A percentile compares a stretch with the other conserved stretches of the same genome.
phyloP scores from a whole-genome alignment of 2,113 vertebrate genomes.

The Fregetta grallaria region DNA sequence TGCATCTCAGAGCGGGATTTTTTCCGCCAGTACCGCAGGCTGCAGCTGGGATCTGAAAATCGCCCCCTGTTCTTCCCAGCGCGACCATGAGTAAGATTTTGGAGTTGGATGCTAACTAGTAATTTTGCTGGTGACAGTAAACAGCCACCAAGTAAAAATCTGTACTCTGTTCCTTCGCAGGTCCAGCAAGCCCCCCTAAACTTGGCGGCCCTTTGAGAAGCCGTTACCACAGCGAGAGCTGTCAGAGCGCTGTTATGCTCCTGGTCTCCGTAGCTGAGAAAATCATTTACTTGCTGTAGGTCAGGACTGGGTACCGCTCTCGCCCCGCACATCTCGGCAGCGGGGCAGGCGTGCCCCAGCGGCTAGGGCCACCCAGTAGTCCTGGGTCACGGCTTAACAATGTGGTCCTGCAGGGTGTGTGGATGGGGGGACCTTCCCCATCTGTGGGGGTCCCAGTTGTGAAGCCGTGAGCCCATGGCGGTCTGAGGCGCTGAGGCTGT shows the following conservation, averaged over 20 bases:
- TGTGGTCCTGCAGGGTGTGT: not conserved
- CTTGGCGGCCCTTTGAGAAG: not conserved
- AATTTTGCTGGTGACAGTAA: not conserved
- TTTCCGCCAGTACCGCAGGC: not conserved
- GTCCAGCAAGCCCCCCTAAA: not conserved
- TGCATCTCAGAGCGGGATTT: not conserved
- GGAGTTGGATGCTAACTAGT: not conserved
- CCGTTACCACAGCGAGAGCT: accelerated
- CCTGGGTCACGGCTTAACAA: accelerated
- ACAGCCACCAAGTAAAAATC: not conserved
- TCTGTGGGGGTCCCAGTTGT: not conserved
- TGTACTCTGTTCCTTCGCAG: not conserved
- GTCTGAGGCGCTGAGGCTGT: not conserved
- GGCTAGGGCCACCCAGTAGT: not conserved
- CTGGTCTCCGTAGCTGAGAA: not conserved
- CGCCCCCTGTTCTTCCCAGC: not conserved
- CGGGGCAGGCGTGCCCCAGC: not conserved
- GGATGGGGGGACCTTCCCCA: not conserved
- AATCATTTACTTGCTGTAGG: too few species aligned
- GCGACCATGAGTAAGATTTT: not conserved
- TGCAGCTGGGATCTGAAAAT: not conserved
- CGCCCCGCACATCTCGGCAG: accelerated
- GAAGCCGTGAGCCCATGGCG: not conserved
- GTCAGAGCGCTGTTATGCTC: accelerated
- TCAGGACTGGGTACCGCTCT: not conserved